A percentile compares a stretch with the other conserved stretches of the same genome.
Evolutionary conservation across 2,797 vertebrate species (phyloP).

Genomic region (Petrocephalus schoutedeni): DNA sequence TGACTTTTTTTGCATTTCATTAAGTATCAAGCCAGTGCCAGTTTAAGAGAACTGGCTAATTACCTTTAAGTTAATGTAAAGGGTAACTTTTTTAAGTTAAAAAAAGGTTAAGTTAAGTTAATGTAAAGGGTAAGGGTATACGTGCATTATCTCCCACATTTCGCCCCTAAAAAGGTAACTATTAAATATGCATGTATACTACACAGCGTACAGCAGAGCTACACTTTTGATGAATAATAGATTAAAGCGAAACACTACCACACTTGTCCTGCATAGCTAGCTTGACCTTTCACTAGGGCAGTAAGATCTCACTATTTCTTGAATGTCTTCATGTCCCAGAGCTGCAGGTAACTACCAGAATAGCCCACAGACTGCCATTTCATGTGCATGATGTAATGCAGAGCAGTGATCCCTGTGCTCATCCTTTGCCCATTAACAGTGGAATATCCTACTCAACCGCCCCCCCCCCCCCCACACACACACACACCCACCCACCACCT

Average conservation of each 20-base stretch:
- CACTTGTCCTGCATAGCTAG: background rate
- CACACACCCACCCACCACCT: background rate
- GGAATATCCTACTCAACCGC: background rate
- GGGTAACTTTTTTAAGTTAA: background rate
- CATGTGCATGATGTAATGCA: background rate
- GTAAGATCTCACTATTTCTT: background rate
- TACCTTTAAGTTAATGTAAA: background rate
- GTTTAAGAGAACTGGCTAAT: background rate
- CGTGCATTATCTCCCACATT: background rate
- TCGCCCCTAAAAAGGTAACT: background rate
- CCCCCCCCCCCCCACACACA: no score
- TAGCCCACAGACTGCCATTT: background rate
- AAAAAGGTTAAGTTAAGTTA: background rate
- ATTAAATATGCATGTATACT: background rate
- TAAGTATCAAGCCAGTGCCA: background rate
- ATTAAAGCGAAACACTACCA: background rate
- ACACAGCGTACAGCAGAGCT: background rate
- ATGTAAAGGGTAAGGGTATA: background rate
- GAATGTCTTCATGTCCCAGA: background rate
- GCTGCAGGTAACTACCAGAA: background rate
- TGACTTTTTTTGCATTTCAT: background rate
- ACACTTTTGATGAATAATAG: background rate
- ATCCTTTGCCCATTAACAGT: background rate
- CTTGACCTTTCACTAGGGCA: background rate
- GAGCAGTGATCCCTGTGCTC: background rate